Conservation (phyloP, 1,140 invertebrate genomes). For the Dysdera silvatica region DNA sequence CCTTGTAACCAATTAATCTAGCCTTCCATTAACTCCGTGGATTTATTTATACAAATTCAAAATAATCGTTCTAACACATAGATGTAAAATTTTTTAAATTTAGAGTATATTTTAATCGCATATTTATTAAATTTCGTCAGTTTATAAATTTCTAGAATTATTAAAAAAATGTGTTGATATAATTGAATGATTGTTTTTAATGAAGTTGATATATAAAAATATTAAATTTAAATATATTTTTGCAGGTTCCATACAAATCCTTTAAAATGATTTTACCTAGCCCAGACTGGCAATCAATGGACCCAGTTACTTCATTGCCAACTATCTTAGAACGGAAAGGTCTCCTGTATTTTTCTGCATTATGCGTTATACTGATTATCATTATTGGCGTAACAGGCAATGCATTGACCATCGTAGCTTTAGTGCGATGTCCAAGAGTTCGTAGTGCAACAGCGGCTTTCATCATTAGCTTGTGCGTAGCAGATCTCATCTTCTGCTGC, state of each 20-base stretch:
- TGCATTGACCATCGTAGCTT: conserved; percentile 29
- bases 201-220: too few relatives aligned
- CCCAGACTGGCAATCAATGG: conserved; percentile 9
- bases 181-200: too few relatives aligned
- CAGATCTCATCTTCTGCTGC: conserved; percentile 73
- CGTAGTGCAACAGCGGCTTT: conserved; percentile 75
- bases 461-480: conserved; percentile 72
- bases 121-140: too few relatives aligned
- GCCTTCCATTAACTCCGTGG: too few relatives aligned
- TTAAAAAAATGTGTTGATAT: too few relatives aligned
- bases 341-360: conserved; percentile 24
- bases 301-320: conserved; percentile 17
- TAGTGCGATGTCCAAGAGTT: conserved; percentile 28
- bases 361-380: conserved; percentile 29
- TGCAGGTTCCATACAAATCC: background rate
- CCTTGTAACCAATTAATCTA: too few relatives aligned
- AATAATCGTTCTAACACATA: too few relatives aligned
- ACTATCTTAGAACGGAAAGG: conserved; percentile 17
- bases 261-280: background rate
- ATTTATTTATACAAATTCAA: too few relatives aligned
- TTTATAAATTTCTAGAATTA: too few relatives aligned
- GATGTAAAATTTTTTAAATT: too few relatives aligned
- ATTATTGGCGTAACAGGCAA: conserved; percentile 33
- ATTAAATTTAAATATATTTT: too few relatives aligned
- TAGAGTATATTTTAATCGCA: too few relatives aligned